Evolutionary conservation across 37 sponge, comb jelly and placozoan genomes (phyloP), one percentile per base, ranked within the genome.

Genomic region (Diacarnus erythraeanus): DNA sequence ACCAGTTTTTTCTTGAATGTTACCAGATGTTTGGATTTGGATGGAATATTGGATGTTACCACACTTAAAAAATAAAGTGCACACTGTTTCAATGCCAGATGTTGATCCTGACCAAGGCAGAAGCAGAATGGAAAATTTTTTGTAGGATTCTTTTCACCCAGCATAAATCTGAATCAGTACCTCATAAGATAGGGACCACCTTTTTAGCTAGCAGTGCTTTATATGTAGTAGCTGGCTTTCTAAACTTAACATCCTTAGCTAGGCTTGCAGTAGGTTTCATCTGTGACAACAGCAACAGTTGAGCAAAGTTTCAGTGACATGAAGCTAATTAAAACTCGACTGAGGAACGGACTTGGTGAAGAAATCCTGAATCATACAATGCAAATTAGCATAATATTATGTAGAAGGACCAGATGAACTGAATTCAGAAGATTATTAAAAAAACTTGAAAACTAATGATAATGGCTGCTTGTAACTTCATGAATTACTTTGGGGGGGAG

Each of bases 21-120:
- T n/a, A n/a, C n/a, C n/a, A n/a, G n/a, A n/a, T n/a, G n/a, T n/a
- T n/a, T n/a, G n/a, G n/a, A n/a, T n/a, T n/a, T n/a, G n/a, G n/a
- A n/a, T n/a, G n/a, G n/a, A n/a, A n/a, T n/a, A n/a, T n/a, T n/a
- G n/a, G n/a, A n/a, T n/a, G n/a, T n/a, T n/a, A n/a, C n/a, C n/a
- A n/a, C n/a, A n/a, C n/a, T n/a, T n/a, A n/a, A n/a, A n/a, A n/a
- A n/a, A n/a, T n/a, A n/a, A n/a, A n/a, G n/a, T n/a, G n/a, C n/a
- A n/a, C n/a, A n/a, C n/a, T n/a, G 23, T 60, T 20, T 60, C 61
- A 60, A 60, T 5, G 27, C 27, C 61, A 26, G 61, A 60, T 60
- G 61, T 60, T 20, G 61, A 60, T 25, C 27, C 61, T 26, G 61
- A 60, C 23, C 61, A 60, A 60, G n/a, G 61, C 61, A 60, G 61